Conservation (phyloP, 1,140 invertebrate genomes). For the Drosophila pandora region DNA sequence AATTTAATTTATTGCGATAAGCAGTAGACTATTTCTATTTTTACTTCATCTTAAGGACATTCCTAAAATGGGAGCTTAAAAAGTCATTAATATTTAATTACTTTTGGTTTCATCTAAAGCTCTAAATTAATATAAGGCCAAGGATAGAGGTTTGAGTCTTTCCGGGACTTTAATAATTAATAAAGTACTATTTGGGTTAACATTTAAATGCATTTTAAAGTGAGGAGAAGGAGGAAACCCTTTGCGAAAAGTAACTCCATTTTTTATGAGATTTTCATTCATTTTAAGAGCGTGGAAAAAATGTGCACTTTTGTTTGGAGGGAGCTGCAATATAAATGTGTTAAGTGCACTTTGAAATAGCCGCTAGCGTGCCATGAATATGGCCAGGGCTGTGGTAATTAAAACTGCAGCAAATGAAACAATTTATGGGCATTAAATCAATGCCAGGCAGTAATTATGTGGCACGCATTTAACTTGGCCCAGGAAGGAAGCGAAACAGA, state of each 20-base stretch:
- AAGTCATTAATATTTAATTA: constrained; percentile 17
- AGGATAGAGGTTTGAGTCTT: too few species aligned
- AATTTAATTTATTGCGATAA: background rate
- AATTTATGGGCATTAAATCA: constrained; percentile 71
- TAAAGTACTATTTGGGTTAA: too few species aligned
- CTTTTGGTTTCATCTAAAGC: too few species aligned
- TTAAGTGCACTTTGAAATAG: constrained; percentile 47
- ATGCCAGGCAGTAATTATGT: constrained; percentile 66
- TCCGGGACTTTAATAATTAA: too few species aligned
- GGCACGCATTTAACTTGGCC: constrained; percentile 26
- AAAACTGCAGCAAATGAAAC: constrained; percentile 54
- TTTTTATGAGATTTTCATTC: background rate
- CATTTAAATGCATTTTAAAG: too few species aligned
- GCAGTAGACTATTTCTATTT: constrained; percentile 4
- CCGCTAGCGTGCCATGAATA: constrained; percentile 10
- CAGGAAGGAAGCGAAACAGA: constrained; percentile 40
- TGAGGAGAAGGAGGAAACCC: too few species aligned
- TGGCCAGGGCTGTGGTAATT: constrained; percentile 43
- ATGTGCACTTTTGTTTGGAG: background rate
- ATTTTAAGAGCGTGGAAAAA: background rate
- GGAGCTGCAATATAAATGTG: constrained; percentile 34
- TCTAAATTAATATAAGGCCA: too few species aligned
- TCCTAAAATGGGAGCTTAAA: constrained; percentile 1
- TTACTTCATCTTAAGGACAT: constrained; percentile 8
- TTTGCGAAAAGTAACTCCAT: background rate